Evolutionary conservation across 2,888 invertebrate genomes (phyloP).

Genomic region (Aquatica leii): DNA sequence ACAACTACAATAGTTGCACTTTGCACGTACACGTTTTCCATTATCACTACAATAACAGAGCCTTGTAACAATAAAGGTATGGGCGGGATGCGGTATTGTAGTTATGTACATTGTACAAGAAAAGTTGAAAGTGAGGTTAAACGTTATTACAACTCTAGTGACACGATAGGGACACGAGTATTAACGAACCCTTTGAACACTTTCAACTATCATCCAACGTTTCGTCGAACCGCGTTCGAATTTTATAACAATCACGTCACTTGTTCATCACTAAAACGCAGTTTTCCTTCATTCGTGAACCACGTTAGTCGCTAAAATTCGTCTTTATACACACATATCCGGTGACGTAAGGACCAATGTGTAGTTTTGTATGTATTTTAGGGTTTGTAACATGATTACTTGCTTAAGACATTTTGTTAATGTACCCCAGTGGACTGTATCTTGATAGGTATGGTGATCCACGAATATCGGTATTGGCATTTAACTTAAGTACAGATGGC

Average conservation of each 20-base stretch:
- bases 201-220: conserved; percentile 4
- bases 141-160: background rate
- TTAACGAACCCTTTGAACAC: conserved; percentile 10
- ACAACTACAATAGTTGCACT: conserved; percentile 1
- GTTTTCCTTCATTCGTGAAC: background rate
- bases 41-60: too few species aligned
- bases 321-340: too few species aligned
- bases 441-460: too few species aligned
- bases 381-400: too few species aligned
- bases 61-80: too few species aligned
- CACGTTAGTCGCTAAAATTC: conserved; percentile 2
- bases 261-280: background rate
- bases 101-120: background rate
- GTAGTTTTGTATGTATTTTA: too few species aligned
- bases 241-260: conserved; percentile 9
- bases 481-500: too few species aligned
- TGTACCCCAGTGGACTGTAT: too few species aligned
- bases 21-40: conserved; percentile 2
- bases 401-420: too few species aligned
- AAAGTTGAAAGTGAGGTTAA: conserved; percentile 1
- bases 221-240: conserved; percentile 1
- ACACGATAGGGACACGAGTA: background rate
- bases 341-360: too few species aligned
- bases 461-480: too few species aligned
- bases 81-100: too few species aligned